Percentiles rank a stretch among this genome's conserved stretches.
These are phyloP conservation scores for Lycopodina hypogea DNA, from an alignment of 37 sponge, comb jelly and placozoan genomes.

Conservation along the genomic window DNA sequence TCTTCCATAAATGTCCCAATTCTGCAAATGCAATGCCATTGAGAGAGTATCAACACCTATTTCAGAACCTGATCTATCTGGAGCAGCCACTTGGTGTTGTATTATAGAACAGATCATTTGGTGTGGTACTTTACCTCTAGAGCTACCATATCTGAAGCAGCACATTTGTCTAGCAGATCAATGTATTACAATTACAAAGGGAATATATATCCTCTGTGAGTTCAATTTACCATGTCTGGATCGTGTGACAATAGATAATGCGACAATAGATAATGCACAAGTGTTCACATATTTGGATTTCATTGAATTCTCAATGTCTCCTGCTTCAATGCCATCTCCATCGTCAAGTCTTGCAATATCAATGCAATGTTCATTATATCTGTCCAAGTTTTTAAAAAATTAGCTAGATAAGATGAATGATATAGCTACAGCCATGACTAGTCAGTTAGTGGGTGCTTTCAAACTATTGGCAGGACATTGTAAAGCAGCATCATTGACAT, in stretches of 20 bases:
- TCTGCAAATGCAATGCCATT: too few species aligned
- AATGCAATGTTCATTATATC: background rate
- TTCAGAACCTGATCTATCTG: too few species aligned
- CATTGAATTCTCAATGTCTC: background rate
- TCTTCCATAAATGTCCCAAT: too few species aligned
- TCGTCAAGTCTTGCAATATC: background rate
- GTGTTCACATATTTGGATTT: background rate
- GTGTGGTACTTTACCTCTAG: slow-evolving; percentile 26
- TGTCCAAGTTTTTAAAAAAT: background rate
- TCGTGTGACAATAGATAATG: background rate
- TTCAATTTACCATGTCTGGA: slow-evolving; percentile 1
- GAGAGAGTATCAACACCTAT: too few species aligned
- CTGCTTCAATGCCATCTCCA: background rate
- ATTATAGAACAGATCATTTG: slow-evolving; percentile 25
- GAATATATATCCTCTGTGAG: background rate
- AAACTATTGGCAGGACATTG: too few species aligned
- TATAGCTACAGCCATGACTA: too few species aligned
- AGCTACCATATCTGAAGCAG: slow-evolving; percentile 11
- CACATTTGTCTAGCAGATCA: slow-evolving; percentile 17
- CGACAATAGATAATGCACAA: too few species aligned
- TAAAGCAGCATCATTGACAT: too few species aligned
- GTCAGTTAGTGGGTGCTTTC: too few species aligned
- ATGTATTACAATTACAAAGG: slow-evolving; percentile 3
- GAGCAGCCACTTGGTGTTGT: too few species aligned
- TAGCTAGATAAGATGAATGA: too few species aligned